These are phyloP conservation scores for Petrocephalus sullivani DNA, from an alignment of 2,797 vertebrate species.

Conservation along the genomic window DNA sequence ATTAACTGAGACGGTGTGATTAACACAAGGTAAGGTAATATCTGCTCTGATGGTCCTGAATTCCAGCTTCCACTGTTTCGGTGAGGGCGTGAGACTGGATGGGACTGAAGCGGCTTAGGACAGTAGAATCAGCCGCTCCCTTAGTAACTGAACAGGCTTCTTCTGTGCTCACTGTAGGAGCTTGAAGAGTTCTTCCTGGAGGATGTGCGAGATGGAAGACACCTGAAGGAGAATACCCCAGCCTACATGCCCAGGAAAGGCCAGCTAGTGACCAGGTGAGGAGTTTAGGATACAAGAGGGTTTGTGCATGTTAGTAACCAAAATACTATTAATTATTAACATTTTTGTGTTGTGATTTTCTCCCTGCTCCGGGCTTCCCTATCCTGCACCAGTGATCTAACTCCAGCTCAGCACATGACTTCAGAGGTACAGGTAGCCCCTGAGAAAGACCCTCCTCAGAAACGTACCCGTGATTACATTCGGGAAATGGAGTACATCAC, in stretches of 20 bases:
- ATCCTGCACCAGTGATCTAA: conserved; percentile 24
- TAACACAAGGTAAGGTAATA: background rate
- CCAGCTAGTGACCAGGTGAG: conserved; percentile 38
- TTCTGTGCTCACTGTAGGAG: conserved; percentile 42
- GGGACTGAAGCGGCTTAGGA: background rate
- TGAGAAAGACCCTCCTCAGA: conserved; percentile 38
- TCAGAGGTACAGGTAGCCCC: background rate
- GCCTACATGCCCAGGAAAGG: conserved; percentile 54
- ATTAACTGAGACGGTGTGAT: background rate
- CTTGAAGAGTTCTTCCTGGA: conserved; percentile 47
- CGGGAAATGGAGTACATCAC: conserved; percentile 60
- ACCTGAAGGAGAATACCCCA: conserved; percentile 59
- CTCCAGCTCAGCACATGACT: conserved; percentile 23
- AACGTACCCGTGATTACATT: conserved; percentile 36
- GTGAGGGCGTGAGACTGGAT: background rate
- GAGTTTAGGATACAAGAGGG: background rate
- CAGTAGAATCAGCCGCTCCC: background rate
- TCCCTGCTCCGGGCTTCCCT: background rate
- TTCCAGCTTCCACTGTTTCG: background rate
- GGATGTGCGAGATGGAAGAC: conserved; percentile 42
- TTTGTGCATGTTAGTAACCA: background rate
- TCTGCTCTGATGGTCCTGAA: background rate
- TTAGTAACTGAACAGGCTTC: background rate
- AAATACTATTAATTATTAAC: background rate
- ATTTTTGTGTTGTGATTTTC: background rate